A percentile compares a stretch with the other conserved stretches of the same genome.
These are phyloP conservation scores for Misgurnus anguillicaudatus DNA, from an alignment of 2,113 vertebrate genomes.

Conservation along the genomic window DNA sequence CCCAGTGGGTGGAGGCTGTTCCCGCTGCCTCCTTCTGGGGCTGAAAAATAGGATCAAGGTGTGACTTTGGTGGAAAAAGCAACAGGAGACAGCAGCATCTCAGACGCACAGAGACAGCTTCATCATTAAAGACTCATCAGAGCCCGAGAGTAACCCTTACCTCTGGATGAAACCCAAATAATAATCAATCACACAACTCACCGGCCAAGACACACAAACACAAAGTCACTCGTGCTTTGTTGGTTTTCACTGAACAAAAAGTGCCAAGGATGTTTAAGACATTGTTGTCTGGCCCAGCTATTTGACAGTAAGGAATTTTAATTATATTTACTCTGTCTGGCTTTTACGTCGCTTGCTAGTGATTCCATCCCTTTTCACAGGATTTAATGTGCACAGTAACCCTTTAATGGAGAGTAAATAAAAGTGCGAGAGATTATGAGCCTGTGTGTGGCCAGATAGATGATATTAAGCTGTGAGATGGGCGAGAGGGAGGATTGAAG, in stretches of 20 bases:
- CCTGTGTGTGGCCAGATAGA: background rate
- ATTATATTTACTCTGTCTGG: background rate
- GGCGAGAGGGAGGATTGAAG: conserved; percentile 23
- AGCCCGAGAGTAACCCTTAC: conserved; percentile 51
- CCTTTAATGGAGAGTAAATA: conserved; percentile 19
- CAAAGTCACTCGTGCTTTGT: conserved; percentile 14
- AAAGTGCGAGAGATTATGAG: conserved; percentile 20
- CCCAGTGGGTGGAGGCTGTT: conserved; percentile 4
- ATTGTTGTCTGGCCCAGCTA: background rate
- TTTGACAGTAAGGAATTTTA: background rate
- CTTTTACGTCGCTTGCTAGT: background rate
- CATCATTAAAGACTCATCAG: conserved; percentile 59
- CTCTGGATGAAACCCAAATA: conserved; percentile 59
- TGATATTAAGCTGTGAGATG: background rate
- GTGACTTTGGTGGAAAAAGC: conserved; percentile 36
- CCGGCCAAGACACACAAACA: conserved; percentile 49
- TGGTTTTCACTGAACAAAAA: background rate
- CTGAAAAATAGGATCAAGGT: conserved; percentile 41
- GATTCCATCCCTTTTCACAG: background rate
- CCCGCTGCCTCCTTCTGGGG: background rate
- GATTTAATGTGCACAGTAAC: background rate
- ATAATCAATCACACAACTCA: conserved; percentile 60
- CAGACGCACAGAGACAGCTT: conserved; percentile 33
- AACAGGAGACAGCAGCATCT: conserved; percentile 32
- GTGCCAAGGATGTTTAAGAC: background rate